Percentiles rank a stretch among this genome's conserved stretches.
Conservation (phyloP, 2,797 vertebrate genomes). For the Amazona finschi region DNA sequence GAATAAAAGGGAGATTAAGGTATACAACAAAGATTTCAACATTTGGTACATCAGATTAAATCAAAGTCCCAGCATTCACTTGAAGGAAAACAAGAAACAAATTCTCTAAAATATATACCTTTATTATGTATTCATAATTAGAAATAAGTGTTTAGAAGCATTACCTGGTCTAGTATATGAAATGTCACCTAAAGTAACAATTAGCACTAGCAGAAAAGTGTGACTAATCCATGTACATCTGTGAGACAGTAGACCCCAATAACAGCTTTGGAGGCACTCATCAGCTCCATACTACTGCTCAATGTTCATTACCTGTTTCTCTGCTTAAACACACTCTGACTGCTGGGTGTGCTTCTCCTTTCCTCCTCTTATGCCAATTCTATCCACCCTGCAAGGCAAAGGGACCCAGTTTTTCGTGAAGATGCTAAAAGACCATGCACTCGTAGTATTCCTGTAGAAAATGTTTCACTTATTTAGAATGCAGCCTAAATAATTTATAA, state of each 20-base stretch:
- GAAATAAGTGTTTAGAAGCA: not conserved
- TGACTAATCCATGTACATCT: not conserved
- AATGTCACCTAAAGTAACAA: not conserved
- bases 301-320: accelerated
- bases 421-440: not conserved
- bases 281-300: accelerated
- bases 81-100: not conserved
- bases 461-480: not conserved
- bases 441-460: not conserved
- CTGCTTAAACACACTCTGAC: not conserved
- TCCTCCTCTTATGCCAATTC: not conserved
- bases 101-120: not conserved
- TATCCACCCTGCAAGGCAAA: not conserved
- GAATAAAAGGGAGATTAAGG: not conserved
- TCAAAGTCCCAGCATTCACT: not conserved
- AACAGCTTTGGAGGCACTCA: not conserved
- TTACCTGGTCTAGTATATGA: not conserved
- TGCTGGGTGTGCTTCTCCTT: not conserved
- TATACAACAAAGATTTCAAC: not conserved
- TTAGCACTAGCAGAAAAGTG: not conserved
- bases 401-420: accelerated
- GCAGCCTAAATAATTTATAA: not conserved
- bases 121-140: not conserved
- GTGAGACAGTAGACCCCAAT: not conserved
- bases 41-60: not conserved